Evolutionary conservation across 2,888 invertebrate genomes (phyloP).

Genomic region (Drosophila yooni): DNA sequence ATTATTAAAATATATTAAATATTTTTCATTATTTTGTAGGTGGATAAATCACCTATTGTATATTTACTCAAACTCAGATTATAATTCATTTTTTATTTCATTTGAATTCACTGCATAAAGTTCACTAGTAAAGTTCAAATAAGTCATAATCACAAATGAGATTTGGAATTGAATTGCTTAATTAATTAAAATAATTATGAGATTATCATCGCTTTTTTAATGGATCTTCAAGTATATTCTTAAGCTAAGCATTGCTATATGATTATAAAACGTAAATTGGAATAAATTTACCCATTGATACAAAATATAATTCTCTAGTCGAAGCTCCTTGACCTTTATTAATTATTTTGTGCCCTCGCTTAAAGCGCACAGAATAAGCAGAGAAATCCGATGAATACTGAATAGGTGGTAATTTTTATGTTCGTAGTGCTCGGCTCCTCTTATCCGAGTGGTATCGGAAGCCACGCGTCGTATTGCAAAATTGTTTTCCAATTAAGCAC

Average conservation of each 20-base stretch:
- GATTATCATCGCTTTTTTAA: neutral
- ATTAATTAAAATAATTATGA: neutral
- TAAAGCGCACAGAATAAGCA: neutral
- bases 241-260: neutral
- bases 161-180: neutral
- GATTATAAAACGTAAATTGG: neutral
- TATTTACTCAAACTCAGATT: neutral
- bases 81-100: neutral
- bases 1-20: neutral
- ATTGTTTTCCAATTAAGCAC: constrained; percentile 53
- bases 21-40: neutral
- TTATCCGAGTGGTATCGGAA: constrained; percentile 14
- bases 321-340: constrained; percentile 13
- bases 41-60: neutral
- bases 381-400: constrained; percentile 24
- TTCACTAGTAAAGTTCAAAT: neutral
- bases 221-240: neutral
- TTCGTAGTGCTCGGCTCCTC: constrained; percentile 7
- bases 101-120: neutral
- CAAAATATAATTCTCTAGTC: neutral
- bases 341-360: constrained; percentile 20
- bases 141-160: neutral
- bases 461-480: constrained; percentile 30
- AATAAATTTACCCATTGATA: neutral
- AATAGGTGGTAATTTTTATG: constrained; percentile 9